Base-by-base conservation (phyloP, 2,888 invertebrate species). In the Nomada flava region DNA sequence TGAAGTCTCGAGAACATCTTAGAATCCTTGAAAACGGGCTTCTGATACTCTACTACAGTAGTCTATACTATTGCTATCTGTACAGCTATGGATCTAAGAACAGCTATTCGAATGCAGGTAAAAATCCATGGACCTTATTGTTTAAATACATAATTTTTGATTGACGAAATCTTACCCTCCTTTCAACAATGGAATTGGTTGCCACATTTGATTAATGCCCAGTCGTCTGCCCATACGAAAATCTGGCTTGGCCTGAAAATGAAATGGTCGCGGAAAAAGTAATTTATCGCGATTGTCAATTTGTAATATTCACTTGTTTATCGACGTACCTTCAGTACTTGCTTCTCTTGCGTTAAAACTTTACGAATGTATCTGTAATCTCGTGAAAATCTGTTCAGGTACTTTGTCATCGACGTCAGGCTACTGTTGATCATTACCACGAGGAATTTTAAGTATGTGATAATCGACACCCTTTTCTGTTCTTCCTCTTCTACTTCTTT, bases 281-380 rank as follows among this genome's bases (percentile, higher is more conserved):
- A 18, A n/a, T 23, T n/a, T 1, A 36, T 23, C 36, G 3, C 23
- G 23, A 1, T 20, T 18, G 26, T 26, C 0, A 29, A 4, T 18
- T 47, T 15, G 15, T 11, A 18, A 10, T 36, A 2, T 2, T 18
- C 29, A 3, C 18, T 15, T 4, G 7, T 55, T n/a, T 11, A 7
- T 10, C 23, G 18, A 18, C 5, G 7, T 80, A 97, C 98, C 96
- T 98, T 99, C 2, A 99, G 94, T 75, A 96, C 94, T 93, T 96
- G 97, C 94, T 99, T 99, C 92, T 99, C 99, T 81, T 96, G 95
- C 0, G 97, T 96, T 73, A 99, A 95, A 44, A 98, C 97, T 87
- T 96, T 96, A 36, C 99, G 97, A 0, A 99, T 98, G 93, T 98
- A 98, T 91, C 99, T 96, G 94, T 99, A 99, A 94, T 99, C 99